These are phyloP conservation scores for Sula dactylatra DNA, from an alignment of 2,113 vertebrate genomes.

Conservation along the genomic window DNA sequence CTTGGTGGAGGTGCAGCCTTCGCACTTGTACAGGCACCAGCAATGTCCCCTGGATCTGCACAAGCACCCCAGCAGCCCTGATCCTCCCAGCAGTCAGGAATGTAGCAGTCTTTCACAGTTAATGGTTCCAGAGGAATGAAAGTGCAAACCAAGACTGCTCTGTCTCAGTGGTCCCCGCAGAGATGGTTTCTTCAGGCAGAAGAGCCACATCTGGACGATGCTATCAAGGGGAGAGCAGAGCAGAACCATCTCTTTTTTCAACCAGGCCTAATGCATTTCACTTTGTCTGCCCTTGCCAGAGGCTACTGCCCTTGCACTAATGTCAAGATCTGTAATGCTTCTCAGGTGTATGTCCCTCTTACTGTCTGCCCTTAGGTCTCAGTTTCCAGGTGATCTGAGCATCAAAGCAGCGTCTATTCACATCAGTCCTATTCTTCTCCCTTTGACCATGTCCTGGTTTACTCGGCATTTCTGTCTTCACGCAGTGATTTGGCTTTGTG, in stretches of 20 bases:
- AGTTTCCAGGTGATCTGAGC: neutral
- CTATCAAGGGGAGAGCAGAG: neutral
- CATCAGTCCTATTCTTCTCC: neutral
- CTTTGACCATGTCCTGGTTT: neutral
- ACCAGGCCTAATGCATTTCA: rapidly evolving
- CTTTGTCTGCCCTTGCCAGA: neutral
- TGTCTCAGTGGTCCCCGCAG: neutral
- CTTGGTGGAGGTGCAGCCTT: neutral
- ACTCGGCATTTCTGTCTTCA: neutral
- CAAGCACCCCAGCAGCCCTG: rapidly evolving
- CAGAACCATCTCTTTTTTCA: neutral
- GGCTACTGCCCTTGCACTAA: neutral
- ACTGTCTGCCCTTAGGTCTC: neutral
- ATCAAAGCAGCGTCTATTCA: neutral
- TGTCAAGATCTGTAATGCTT: rapidly evolving
- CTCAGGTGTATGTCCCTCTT: rapidly evolving
- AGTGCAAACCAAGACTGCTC: neutral
- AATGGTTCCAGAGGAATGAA: neutral
- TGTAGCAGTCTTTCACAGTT: neutral
- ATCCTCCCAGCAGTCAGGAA: neutral
- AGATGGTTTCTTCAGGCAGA: neutral
- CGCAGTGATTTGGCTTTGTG: neutral
- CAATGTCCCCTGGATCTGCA: rapidly evolving
- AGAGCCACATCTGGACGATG: rapidly evolving
- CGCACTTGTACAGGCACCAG: rapidly evolving